phyloP scores from a whole-genome alignment of 2,113 vertebrate genomes.

The Pelobates fuscus region DNA sequence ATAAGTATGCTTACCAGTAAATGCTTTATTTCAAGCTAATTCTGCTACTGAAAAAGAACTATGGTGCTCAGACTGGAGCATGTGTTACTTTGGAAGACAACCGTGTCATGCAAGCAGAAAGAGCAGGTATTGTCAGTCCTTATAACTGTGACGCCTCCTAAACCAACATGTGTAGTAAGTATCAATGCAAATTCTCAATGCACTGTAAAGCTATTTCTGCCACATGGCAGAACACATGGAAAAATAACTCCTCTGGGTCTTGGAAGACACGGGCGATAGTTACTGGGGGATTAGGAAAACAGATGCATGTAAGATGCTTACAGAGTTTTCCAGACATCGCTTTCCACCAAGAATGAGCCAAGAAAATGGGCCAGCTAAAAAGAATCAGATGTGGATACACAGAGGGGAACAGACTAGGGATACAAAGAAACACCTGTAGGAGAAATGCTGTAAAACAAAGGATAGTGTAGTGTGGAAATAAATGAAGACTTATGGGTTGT shows the following conservation, averaged over 20 bases:
- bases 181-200: neutral
- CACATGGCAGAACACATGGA: constrained; percentile 51
- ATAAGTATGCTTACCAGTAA: neutral
- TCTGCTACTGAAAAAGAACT: neutral
- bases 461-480: neutral
- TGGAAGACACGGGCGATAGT: constrained; percentile 56
- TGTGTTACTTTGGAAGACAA: neutral
- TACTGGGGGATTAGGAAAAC: constrained; percentile 66
- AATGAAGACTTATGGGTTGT: neutral
- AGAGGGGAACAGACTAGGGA: constrained; percentile 50
- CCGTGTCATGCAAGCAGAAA: constrained; percentile 2
- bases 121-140: constrained; percentile 13
- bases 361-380: constrained; percentile 63
- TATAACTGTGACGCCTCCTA: neutral
- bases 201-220: constrained; percentile 17
- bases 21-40: neutral
- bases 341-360: constrained; percentile 63
- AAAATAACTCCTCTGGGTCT: constrained; percentile 34
- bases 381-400: constrained; percentile 47
- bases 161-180: constrained; percentile 27
- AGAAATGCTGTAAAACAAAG: neutral
- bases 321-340: constrained; percentile 64
- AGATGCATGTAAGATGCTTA: constrained; percentile 69
- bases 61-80: neutral
- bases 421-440: constrained; percentile 2